These are phyloP conservation scores for Heteromyza rotundicornis DNA, from an alignment of 2,888 invertebrate genomes.

Conservation along the genomic window DNA sequence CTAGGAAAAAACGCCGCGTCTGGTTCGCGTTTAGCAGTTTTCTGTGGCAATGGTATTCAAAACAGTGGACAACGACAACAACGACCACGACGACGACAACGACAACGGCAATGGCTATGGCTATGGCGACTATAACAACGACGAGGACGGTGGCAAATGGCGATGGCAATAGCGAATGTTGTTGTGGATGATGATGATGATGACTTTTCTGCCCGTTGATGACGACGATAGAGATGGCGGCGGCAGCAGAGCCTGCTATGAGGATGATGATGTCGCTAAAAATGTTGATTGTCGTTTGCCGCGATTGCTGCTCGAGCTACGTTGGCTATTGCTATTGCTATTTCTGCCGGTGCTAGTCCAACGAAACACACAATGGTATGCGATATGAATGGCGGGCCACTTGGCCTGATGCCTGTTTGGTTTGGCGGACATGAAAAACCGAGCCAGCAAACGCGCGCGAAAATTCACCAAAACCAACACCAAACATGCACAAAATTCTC, in stretches of 20 bases:
- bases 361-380: conserved; percentile 5
- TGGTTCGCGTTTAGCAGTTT: conserved; percentile 62
- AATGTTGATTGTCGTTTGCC: conserved; percentile 24
- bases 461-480: conserved; percentile 34
- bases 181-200: not conserved
- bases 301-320: conserved; percentile 19
- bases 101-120: conserved; percentile 2
- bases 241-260: conserved; percentile 28
- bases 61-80: conserved; percentile 34
- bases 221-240: conserved; percentile 27
- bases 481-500: conserved; percentile 30
- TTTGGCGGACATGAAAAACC: conserved; percentile 41
- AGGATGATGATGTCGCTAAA: conserved; percentile 33
- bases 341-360: conserved; percentile 38
- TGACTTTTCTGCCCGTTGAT: conserved; percentile 15
- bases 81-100: conserved; percentile 16
- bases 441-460: conserved; percentile 24
- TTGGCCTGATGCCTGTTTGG: conserved; percentile 27
- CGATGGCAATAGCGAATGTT: conserved; percentile 18
- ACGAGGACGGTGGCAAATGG: conserved; percentile 2
- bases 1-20: conserved; percentile 60
- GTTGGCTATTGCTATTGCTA: conserved; percentile 29
- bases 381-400: conserved; percentile 40
- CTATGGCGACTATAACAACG: not conserved
- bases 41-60: conserved; percentile 57